Base-by-base conservation (phyloP, 2,113 vertebrate genomes). In the Pampusana beccarii region DNA sequence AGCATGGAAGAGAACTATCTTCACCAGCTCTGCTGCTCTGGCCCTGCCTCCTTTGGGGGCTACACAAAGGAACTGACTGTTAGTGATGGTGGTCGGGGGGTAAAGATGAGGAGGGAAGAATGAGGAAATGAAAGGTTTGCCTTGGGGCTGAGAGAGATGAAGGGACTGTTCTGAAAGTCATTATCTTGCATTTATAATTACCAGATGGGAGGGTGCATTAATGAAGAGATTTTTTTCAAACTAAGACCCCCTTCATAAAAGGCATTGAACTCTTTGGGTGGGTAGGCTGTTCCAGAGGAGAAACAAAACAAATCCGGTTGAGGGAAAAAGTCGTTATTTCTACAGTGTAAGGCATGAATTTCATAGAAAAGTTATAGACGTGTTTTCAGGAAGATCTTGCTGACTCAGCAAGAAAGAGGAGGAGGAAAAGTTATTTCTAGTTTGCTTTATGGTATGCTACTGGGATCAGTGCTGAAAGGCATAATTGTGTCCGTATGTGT, bases 111-210 rank as follows among this genome's bases (percentile, higher is more conserved):
- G 88, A 85, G 36, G 46, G 36, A 74, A 74, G 83, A 92, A 90
- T 81, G 88, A 92, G 58, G 90, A 91, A 95, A 91, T 96, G 46
- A 85, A 97, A 86, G 70, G 64, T 92, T 88, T 94, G 94, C 95
- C 92, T 88, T 84, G 50, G 29, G 95, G 95, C 95, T 88, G 56
- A 56, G 54, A 36, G 40, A 79, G 57, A 91, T 92, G 75, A 95
- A 95, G 80, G 60, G 38, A 28, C 65, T 91, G 58, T 23, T 84
- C 92, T 96, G 82, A 90, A 92, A 93, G 86, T 88, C 56, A 84
- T 92, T 94, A 69, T 96, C 82, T 84, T 93, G 66, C 44, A 60
- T 80, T 86, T 96, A 64, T 92, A 94, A 80, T 95, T 94, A 72
- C 69, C 69, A 84, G 80, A 96, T 93, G 90, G 74, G 51, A 96